Evolutionary conservation across 1,140 invertebrate species (phyloP), one percentile per base, ranked within the genome.

Genomic region (Trichoplusia ni): DNA sequence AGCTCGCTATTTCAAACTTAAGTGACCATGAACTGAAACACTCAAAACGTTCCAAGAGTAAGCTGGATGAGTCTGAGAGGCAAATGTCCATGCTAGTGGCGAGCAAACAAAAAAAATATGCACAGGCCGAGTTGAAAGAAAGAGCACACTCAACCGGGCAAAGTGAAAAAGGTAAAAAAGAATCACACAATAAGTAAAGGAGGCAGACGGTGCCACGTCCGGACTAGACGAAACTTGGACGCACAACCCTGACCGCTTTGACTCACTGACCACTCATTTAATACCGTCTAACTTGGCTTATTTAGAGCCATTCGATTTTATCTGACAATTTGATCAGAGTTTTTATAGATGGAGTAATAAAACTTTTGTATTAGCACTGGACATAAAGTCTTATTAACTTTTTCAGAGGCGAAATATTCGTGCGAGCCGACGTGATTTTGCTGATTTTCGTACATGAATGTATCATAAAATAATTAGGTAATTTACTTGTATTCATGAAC

Each of bases 11-110:
- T 60, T 59, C 27, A 25, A 60, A 60, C 42, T 60, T 62, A 62
- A 53, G 58, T 65, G 66, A 58, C 58, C 62, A 61, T 69, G 58
- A 69, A 65, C 37, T 46, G 31, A 61, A 60, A 61, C 59, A 54
- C 38, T 62, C 58, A 59, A 56, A 64, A 56, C 37, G 56, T 31
- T 64, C 29, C 33, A 60, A 64, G 47, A 61, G 35, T 49, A 61
- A 56, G 58, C 47, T 69, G 67, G 49, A 62, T 64, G 61, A 64
- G 54, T 60, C 49, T 64, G 56, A 75, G 70, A 81, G 70, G 79
- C 78, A 81, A 86, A 86, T 84, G 80, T 84, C 80, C 77, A 78
- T 68, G 65, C 67, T 81, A 82, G 77, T 79, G 73, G 72, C 67
- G 70, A 77, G 60, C 72, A 78, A 82, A 82, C 76, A 82, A 85